These are phyloP conservation scores for Eutrigla gurnardus DNA, from an alignment of 2,797 vertebrate species.

Conservation along the genomic window DNA sequence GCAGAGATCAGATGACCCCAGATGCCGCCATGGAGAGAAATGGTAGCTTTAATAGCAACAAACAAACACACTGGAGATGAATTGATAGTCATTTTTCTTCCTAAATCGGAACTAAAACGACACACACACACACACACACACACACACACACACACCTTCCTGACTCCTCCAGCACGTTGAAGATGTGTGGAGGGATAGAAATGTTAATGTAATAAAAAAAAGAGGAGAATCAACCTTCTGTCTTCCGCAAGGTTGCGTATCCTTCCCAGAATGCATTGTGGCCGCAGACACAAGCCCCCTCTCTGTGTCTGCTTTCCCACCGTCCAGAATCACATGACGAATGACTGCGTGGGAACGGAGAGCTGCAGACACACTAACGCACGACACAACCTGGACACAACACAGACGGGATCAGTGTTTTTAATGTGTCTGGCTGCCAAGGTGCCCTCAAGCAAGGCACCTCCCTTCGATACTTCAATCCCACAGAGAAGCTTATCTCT, in stretches of 20 bases:
- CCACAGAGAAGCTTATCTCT: background rate
- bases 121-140: background rate
- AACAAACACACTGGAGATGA: background rate
- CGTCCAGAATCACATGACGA: slow-evolving; percentile 49
- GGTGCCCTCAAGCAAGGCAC: slow-evolving; percentile 20
- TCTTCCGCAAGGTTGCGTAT: slow-evolving; percentile 42
- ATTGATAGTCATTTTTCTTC: background rate
- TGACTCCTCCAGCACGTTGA: background rate
- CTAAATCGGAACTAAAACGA: slow-evolving; percentile 8
- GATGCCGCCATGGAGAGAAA: background rate
- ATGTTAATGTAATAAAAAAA: slow-evolving; percentile 51
- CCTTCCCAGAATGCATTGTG: slow-evolving; percentile 43
- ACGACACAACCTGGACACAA: background rate
- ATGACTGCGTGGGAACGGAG: slow-evolving; percentile 41
- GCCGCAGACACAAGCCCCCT: slow-evolving; percentile 38
- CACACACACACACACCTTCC: slow-evolving; percentile 33
- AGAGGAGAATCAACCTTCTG: slow-evolving; percentile 42
- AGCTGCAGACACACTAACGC: slow-evolving; percentile 17
- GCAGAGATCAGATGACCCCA: background rate
- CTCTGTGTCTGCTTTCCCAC: slow-evolving; percentile 49
- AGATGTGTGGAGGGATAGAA: slow-evolving; percentile 27
- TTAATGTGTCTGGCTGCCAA: background rate
- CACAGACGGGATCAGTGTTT: background rate
- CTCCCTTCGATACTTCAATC: background rate
- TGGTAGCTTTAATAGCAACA: background rate